Conservation (phyloP, 2,113 vertebrate genomes). For the Progne subis region DNA sequence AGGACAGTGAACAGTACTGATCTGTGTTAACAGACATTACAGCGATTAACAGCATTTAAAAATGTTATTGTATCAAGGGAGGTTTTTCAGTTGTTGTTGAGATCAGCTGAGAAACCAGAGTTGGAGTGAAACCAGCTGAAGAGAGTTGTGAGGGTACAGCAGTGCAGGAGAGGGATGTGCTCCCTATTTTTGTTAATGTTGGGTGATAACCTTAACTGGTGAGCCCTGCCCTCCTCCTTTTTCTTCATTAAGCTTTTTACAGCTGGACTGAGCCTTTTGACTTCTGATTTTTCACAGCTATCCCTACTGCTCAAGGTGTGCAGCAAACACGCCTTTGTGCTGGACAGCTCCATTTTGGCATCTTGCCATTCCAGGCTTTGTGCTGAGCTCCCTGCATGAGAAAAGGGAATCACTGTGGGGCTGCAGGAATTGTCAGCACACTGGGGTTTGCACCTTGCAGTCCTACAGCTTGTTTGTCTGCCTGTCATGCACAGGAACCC, state of each 20-base stretch:
- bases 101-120: not conserved
- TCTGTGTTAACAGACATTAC: not conserved
- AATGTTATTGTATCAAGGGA: not conserved
- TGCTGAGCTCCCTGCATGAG: not conserved
- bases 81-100: not conserved
- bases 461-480: not conserved
- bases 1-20: not conserved
- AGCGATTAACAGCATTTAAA: not conserved
- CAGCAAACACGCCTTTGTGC: not conserved
- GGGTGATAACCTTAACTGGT: not conserved
- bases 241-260: not conserved
- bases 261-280: not conserved
- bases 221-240: not conserved
- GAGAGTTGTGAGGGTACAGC: not conserved
- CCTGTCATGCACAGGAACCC: not conserved
- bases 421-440: not conserved
- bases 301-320: fast-evolving
- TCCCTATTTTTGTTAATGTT: not conserved
- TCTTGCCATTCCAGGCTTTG: not conserved
- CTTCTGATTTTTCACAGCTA: not conserved
- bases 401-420: not conserved
- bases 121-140: not conserved
- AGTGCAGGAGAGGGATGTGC: not conserved
- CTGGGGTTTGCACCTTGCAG: not conserved
- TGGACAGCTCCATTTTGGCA: not conserved